These are phyloP conservation scores for Myrmophylax atrothorax DNA, from an alignment of 2,113 vertebrate species.

Conservation along the genomic window DNA sequence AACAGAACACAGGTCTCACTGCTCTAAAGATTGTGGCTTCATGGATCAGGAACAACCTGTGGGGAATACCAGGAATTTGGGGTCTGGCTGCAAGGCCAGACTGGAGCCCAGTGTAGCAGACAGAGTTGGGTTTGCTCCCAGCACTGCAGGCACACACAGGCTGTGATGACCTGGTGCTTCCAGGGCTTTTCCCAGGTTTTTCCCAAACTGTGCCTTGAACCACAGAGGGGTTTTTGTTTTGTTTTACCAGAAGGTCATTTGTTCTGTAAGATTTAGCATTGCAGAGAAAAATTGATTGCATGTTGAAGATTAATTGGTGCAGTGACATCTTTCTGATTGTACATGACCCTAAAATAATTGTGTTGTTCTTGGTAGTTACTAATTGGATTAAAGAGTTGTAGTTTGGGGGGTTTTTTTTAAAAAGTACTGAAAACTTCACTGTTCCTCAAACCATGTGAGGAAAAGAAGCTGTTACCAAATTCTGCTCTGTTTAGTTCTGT, in stretches of 20 bases:
- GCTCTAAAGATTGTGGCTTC: background rate
- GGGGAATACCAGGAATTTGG: background rate
- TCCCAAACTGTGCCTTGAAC: background rate
- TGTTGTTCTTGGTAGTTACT: background rate
- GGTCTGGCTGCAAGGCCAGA: background rate
- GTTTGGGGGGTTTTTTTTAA: background rate
- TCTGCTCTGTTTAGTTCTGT: background rate
- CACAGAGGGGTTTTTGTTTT: fast-evolving
- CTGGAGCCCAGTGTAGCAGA: background rate
- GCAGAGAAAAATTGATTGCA: background rate
- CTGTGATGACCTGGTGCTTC: background rate
- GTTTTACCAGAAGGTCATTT: background rate
- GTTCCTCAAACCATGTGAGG: background rate
- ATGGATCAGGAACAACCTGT: fast-evolving
- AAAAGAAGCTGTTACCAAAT: background rate
- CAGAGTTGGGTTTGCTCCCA: fast-evolving
- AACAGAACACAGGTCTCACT: background rate
- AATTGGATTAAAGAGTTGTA: background rate
- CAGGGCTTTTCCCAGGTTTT: background rate
- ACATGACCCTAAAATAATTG: background rate
- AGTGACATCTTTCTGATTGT: background rate
- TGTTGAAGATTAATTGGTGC: background rate
- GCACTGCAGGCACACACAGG: background rate
- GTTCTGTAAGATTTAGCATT: background rate
- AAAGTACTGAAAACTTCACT: background rate